phyloP scores from a whole-genome alignment of 2,797 vertebrate species.

The Austrolebias charrua region DNA sequence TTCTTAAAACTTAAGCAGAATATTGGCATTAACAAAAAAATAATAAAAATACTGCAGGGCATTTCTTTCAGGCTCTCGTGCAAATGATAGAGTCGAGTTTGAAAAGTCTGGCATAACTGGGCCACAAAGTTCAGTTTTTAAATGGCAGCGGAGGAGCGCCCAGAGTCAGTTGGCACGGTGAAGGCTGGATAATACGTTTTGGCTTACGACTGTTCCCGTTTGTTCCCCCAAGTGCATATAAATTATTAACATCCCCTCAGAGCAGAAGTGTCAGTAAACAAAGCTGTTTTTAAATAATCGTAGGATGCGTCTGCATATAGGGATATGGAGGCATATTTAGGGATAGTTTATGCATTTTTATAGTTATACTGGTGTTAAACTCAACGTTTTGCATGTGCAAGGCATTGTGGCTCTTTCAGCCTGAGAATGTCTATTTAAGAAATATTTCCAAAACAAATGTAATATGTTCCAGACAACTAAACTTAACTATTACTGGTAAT shows the following conservation, averaged over 20 bases:
- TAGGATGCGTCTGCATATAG: slow-evolving; percentile 25
- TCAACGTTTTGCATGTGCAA: slow-evolving; percentile 33
- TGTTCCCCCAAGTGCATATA: slow-evolving; percentile 44
- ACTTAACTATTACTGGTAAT: too few species aligned
- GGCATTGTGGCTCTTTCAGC: slow-evolving; percentile 35
- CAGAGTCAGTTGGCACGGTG: slow-evolving; percentile 43
- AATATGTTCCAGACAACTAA: slow-evolving; percentile 14
- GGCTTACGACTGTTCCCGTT: slow-evolving; percentile 44
- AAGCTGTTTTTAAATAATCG: slow-evolving; percentile 43
- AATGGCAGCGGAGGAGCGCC: slow-evolving; percentile 32
- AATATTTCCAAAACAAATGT: slow-evolving; percentile 55
- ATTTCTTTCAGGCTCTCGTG: slow-evolving; percentile 28
- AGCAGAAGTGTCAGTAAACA: slow-evolving; percentile 60
- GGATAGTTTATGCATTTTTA: slow-evolving; percentile 20
- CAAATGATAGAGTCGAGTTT: slow-evolving; percentile 39
- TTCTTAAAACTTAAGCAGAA: slow-evolving; percentile 33
- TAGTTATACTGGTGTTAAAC: slow-evolving; percentile 44
- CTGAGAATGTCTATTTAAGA: slow-evolving; percentile 17
- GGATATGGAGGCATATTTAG: not conserved
- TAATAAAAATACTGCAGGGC: slow-evolving; percentile 33
- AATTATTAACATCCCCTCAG: slow-evolving; percentile 66
- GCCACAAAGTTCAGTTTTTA: slow-evolving; percentile 51
- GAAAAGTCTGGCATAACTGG: slow-evolving; percentile 62
- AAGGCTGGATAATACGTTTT: slow-evolving; percentile 51
- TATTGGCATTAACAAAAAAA: slow-evolving; percentile 36